Evolutionary conservation across 2,888 invertebrate genomes (phyloP).

Genomic region (Leucophora obtusa): DNA sequence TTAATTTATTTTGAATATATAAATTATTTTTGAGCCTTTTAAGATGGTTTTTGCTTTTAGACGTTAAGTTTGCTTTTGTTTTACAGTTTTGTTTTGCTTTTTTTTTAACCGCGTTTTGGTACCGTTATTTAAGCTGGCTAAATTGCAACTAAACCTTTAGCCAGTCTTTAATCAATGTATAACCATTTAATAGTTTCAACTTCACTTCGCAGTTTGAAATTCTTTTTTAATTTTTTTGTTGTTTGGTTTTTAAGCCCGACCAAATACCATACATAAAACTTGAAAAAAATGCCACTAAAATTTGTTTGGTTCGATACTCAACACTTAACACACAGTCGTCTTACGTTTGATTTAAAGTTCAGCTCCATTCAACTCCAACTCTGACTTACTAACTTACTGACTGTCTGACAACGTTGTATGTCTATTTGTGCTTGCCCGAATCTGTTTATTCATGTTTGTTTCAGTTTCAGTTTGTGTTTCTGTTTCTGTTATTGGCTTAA

Average conservation of each 20-base stretch:
- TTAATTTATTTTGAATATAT: background rate
- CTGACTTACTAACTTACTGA: constrained; percentile 58
- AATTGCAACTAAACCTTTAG: constrained; percentile 60
- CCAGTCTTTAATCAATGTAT: constrained; percentile 45
- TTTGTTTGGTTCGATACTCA: constrained; percentile 50
- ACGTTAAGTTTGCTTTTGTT: background rate
- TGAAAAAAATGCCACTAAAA: constrained; percentile 13
- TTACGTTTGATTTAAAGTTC: constrained; percentile 49
- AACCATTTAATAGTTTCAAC: constrained; percentile 53
- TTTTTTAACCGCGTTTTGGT: constrained; percentile 35
- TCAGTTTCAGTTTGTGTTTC: constrained; percentile 25
- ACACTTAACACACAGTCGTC: constrained; percentile 29
- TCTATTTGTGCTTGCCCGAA: background rate
- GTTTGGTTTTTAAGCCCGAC: constrained; percentile 15
- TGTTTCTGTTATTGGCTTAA: constrained; percentile 35
- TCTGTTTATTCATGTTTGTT: constrained; percentile 11
- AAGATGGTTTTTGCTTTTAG: background rate
- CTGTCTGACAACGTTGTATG: background rate
- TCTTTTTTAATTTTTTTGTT: constrained; percentile 27
- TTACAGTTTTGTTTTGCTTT: background rate
- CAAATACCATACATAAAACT: constrained; percentile 15
- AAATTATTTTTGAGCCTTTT: background rate
- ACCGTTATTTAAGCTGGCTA: constrained; percentile 59
- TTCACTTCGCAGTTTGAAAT: constrained; percentile 45
- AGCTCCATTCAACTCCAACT: constrained; percentile 60